phyloP scores from a whole-genome alignment of 2,113 vertebrate genomes.

The Engraulis encrasicolus region DNA sequence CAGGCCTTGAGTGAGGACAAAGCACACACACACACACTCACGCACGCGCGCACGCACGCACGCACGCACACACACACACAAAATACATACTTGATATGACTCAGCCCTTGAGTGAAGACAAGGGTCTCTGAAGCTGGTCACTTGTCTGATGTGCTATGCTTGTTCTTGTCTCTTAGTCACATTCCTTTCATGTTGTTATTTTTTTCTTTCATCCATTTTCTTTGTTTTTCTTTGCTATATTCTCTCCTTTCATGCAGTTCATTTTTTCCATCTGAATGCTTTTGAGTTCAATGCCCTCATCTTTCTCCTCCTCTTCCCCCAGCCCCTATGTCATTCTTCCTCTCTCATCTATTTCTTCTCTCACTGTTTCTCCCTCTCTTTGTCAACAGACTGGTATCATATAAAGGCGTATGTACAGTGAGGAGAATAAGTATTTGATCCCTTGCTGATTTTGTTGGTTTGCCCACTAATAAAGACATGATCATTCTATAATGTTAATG shows the following conservation, averaged over 20 bases:
- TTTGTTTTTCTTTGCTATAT: neutral
- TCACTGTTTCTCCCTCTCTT: neutral
- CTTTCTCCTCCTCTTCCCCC: neutral
- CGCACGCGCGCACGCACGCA: no score
- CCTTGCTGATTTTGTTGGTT: no score
- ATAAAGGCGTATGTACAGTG: no score
- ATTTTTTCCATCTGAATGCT: no score
- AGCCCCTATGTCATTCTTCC: neutral
- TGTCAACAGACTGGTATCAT: no score
- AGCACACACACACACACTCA: no score
- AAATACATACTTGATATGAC: neutral
- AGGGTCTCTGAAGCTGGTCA: neutral
- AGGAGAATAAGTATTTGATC: no score
- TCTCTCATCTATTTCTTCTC: neutral
- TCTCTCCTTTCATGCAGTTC: neutral
- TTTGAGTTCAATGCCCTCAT: no score
- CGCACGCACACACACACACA: neutral
- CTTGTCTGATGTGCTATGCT: no score
- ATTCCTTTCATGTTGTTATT: neutral
- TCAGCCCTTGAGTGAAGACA: neutral
- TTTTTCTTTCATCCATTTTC: neutral
- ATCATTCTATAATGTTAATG: no score
- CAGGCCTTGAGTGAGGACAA: no score
- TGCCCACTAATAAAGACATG: no score
- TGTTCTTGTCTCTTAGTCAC: neutral